A percentile compares a stretch with the other conserved stretches of the same genome.
Evolutionary conservation across 2,797 vertebrate species (phyloP).

Genomic region (Babyrousa celebensis): DNA sequence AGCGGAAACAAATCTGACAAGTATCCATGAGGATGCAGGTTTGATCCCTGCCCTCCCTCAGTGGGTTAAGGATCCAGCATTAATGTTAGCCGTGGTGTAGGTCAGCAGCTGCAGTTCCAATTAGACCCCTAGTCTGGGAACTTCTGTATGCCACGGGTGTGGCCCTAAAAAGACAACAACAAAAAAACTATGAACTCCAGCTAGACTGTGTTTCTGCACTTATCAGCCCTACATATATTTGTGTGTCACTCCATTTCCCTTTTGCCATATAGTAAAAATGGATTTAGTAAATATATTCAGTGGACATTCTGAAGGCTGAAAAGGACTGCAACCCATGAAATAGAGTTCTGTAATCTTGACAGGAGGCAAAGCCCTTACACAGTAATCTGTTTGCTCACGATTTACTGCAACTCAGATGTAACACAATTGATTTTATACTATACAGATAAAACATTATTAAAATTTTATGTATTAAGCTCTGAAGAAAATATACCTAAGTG

Average conservation of each 20-base stretch:
- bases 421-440: constrained; percentile 30
- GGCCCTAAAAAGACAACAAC: too few species aligned
- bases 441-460: constrained; percentile 43
- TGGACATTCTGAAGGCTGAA: neutral
- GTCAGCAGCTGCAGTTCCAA: too few species aligned
- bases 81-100: too few species aligned
- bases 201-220: neutral
- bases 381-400: constrained; percentile 15
- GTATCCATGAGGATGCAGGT: too few species aligned
- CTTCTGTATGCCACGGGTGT: too few species aligned
- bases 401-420: constrained; percentile 39
- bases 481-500: constrained; percentile 66
- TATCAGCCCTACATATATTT: neutral
- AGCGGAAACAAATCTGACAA: too few species aligned
- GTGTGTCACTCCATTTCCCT: neutral
- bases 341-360: neutral
- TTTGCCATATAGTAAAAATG: constrained; percentile 10
- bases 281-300: constrained; percentile 2
- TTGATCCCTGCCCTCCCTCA: too few species aligned
- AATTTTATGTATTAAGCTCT: constrained; percentile 56
- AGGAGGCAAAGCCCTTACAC: constrained; percentile 12
- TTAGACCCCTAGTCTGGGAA: too few species aligned
- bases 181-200: neutral
- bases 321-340: neutral
- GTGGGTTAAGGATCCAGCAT: too few species aligned